Base-by-base conservation (phyloP, 2,113 vertebrate genomes). In the Beaufortia kweichowensis region DNA sequence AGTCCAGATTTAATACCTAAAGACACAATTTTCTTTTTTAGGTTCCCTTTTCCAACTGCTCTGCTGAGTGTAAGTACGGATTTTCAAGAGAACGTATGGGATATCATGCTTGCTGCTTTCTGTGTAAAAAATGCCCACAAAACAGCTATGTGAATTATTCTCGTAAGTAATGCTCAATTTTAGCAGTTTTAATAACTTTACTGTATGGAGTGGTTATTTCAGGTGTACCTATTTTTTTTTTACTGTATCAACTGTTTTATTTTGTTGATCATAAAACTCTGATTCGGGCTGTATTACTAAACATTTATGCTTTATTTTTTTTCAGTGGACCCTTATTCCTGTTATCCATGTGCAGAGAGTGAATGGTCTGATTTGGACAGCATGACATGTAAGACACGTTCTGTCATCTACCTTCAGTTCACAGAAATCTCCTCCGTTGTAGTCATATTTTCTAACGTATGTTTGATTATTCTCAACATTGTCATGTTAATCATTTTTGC, bases 361-460 rank as follows among this genome's bases (percentile, higher is more conserved):
- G 86, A 95, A 57, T 96, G 95, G 95, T 88, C 94, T 2, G 76
- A 84, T 0, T 46, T 1, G 0, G 82, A 86, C 73, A 96, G 94
- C 0, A 86, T 90, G 0, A 69, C 61, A 17, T 96, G 95, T 80
- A 86, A 77, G 48, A 85, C 80, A 15, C 88, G 92, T 26, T 64
- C 77, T 0, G 2, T 88, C 0, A 89, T 91, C 50, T 94, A 92
- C 60, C 59, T 96, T 31, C 76, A 84, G 2, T 91, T 91, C 87
- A 86, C 84, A 0, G 88, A 93, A 3, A 77, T 65, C 0, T 3
- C 85, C 17, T 91, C 93, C 9, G 75, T 91, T 4, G 79, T 35
- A 0, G 83, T 96, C 77, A 63, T 94, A 75, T 1, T 68, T 0
- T 78, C 73, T 14, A 79, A 80, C 0, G 53, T 31, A 0, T 56